These are phyloP conservation scores for Chunga burmeisteri DNA, from an alignment of 2,113 vertebrate genomes.

Conservation along the genomic window DNA sequence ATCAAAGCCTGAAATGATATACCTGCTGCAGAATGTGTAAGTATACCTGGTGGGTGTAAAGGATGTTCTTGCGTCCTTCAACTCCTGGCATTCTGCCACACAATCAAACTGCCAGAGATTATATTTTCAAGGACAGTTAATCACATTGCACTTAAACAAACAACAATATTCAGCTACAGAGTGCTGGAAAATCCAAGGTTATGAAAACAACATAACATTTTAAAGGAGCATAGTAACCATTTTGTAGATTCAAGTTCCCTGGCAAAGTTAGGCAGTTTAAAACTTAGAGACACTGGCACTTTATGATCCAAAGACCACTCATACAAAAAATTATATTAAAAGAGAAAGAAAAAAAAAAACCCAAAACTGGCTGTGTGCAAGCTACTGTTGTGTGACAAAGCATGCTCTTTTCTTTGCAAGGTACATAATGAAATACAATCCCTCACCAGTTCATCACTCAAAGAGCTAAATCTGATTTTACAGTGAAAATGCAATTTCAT, in stretches of 20 bases:
- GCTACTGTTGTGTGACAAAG: background rate
- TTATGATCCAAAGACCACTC: background rate
- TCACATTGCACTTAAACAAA: background rate
- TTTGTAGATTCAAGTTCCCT: background rate
- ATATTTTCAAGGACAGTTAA: slow-evolving; percentile 33
- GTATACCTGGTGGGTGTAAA: background rate
- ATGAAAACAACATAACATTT: background rate
- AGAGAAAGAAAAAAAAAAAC: background rate
- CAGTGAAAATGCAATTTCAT: slow-evolving; percentile 52
- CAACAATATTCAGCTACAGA: background rate
- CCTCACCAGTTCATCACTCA: slow-evolving; percentile 47
- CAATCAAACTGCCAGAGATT: background rate
- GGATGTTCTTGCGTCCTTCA: background rate
- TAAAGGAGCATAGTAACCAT: background rate
- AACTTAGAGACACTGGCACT: background rate
- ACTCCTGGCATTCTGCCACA: background rate
- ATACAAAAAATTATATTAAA: background rate
- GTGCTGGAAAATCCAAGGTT: background rate
- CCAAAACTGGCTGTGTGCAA: background rate
- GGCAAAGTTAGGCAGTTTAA: background rate
- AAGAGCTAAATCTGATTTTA: slow-evolving; percentile 57
- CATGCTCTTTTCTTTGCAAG: slow-evolving; percentile 18
- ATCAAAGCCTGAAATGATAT: background rate
- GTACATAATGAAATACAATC: slow-evolving; percentile 24
- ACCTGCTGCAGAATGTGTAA: background rate